Conservation (phyloP, 2,888 invertebrate genomes). For the Coleophora flavipennella region DNA sequence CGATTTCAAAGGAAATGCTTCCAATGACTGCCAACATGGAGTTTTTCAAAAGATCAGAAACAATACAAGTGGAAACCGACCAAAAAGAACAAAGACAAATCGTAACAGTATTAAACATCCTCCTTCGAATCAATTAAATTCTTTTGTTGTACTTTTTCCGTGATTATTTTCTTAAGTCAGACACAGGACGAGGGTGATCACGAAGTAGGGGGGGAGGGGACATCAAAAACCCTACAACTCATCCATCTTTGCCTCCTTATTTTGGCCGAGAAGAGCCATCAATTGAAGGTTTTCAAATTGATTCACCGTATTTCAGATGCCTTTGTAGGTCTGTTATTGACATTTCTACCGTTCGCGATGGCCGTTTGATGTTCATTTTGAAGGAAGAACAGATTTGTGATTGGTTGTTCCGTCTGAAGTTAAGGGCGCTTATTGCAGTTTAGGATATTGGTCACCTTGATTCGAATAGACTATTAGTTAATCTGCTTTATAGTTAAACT, state of each 20-base stretch:
- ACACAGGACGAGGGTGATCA: background rate
- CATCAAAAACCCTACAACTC: constrained; percentile 43
- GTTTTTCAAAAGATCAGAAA: no score
- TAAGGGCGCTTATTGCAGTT: no score
- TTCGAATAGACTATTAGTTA: no score
- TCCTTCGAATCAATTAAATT: constrained; percentile 59
- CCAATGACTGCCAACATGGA: no score
- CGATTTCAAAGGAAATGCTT: no score
- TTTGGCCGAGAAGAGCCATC: constrained; percentile 35
- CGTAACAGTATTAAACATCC: constrained; percentile 21
- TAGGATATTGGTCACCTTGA: no score
- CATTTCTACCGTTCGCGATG: constrained; percentile 32
- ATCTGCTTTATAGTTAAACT: no score
- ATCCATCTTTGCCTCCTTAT: constrained; percentile 33
- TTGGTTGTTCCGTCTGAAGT: no score
- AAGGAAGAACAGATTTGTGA: constrained; percentile 4
- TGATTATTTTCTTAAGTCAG: constrained; percentile 49
- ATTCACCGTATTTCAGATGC: constrained; percentile 43
- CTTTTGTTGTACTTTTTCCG: constrained; percentile 44
- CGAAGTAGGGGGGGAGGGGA: constrained; percentile 17
- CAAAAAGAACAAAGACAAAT: no score
- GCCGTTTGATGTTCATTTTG: constrained; percentile 38
- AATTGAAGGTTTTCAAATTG: constrained; percentile 66
- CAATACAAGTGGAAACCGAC: no score
- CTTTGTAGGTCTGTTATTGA: constrained; percentile 54